phyloP scores from a whole-genome alignment of 2,113 vertebrate genomes.

The Cololabis saira region DNA sequence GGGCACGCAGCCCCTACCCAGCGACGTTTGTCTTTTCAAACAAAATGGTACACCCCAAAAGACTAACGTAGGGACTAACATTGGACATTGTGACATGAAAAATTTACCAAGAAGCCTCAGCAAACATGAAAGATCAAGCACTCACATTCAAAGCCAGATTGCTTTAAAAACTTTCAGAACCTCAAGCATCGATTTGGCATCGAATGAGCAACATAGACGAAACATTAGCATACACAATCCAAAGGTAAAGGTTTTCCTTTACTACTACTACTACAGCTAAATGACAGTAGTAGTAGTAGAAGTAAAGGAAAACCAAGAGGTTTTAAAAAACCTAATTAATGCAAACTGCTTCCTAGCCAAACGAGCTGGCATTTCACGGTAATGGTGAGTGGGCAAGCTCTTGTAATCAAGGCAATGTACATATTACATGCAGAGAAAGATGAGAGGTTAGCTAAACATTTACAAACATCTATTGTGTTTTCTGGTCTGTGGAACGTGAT shows the following conservation, averaged over 20 bases:
- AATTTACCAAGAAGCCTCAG: neutral
- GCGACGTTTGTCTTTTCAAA: neutral
- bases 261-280: too few species aligned
- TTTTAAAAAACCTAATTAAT: neutral
- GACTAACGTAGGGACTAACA: neutral
- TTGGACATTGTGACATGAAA: neutral
- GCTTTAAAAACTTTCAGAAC: neutral
- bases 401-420: too few species aligned
- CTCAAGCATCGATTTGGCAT: neutral
- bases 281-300: too few species aligned
- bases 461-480: conserved; percentile 21
- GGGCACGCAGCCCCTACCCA: neutral
- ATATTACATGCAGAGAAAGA: conserved; percentile 6
- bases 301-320: too few species aligned
- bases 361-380: too few species aligned
- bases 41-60: neutral
- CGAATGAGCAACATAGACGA: neutral
- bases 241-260: too few species aligned
- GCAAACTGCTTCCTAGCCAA: neutral
- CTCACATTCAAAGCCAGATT: conserved; percentile 9
- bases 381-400: too few species aligned
- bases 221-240: neutral
- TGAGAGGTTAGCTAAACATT: conserved; percentile 4
- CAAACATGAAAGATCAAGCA: neutral
- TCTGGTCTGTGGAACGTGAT: conserved; percentile 23